Percentiles rank a stretch among this genome's conserved stretches.
These are phyloP conservation scores for Numenius arquata DNA, from an alignment of 2,113 vertebrate genomes.

Conservation along the genomic window DNA sequence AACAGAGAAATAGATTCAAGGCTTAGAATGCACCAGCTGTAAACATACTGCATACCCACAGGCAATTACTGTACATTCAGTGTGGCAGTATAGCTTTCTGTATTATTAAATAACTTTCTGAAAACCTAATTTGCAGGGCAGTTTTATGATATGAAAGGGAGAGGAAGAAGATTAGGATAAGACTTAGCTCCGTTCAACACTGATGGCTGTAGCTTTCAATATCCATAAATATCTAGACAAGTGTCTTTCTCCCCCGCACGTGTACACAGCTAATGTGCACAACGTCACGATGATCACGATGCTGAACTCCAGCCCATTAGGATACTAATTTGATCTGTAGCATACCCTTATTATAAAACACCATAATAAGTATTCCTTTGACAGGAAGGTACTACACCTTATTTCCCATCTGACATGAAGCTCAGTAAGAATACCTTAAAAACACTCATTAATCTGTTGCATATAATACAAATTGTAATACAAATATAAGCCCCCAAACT, in stretches of 20 bases:
- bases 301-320: constrained; percentile 35
- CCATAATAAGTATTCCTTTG: background rate
- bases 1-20: constrained; percentile 57
- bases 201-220: constrained; percentile 23
- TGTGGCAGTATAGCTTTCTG: constrained; percentile 8
- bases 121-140: constrained; percentile 45
- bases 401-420: background rate
- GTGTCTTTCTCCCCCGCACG: background rate
- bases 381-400: background rate
- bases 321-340: constrained; percentile 25
- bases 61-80: constrained; percentile 35
- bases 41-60: constrained; percentile 20
- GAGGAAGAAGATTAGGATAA: background rate
- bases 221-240: constrained; percentile 15
- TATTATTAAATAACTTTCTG: constrained; percentile 45
- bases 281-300: background rate
- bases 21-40: constrained; percentile 14
- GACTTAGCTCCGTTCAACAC: background rate
- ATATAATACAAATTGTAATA: background rate
- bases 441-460: background rate
- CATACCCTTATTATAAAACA: constrained; percentile 8
- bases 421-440: background rate
- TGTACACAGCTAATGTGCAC: constrained; percentile 20
- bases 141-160: constrained; percentile 14
- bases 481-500: background rate